Evolutionary conservation across 2,888 invertebrate genomes (phyloP).

Genomic region (Caenorhabditis zanzibari): DNA sequence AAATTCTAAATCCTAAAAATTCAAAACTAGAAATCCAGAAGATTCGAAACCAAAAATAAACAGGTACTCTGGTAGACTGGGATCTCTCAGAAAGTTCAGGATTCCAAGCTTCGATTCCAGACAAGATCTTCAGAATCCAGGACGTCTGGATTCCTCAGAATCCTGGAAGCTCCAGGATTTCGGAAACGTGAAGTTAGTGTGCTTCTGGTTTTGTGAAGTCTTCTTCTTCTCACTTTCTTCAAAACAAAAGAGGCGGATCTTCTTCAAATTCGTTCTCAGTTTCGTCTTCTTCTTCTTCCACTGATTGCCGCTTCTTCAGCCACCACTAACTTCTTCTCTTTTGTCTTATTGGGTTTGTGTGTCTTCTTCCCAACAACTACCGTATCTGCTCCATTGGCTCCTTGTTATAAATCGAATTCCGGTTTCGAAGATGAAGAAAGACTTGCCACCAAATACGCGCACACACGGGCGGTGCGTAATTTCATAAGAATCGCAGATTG

Average conservation of each 20-base stretch:
- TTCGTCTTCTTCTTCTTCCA: conserved; percentile 10
- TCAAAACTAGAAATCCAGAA: too few species aligned
- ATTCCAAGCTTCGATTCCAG: too few species aligned
- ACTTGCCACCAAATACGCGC: conserved; percentile 3
- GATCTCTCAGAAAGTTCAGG: too few species aligned
- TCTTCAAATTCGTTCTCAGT: conserved; percentile 47
- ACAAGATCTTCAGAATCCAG: too few species aligned
- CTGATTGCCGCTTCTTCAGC: conserved; percentile 59
- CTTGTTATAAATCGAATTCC: conserved; percentile 63
- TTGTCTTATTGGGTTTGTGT: conserved; percentile 60
- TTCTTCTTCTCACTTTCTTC: conserved; percentile 26
- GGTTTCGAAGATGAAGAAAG: conserved; percentile 56
- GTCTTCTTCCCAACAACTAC: conserved; percentile 33
- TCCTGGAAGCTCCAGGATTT: background rate
- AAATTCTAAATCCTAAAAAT: too few species aligned
- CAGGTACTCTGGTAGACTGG: too few species aligned
- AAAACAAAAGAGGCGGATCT: conserved; percentile 64
- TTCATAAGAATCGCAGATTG: conserved; percentile 58
- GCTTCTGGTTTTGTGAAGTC: conserved; percentile 30
- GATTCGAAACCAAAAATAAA: too few species aligned
- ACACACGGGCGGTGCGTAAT: conserved; percentile 45
- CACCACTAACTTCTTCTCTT: conserved; percentile 53
- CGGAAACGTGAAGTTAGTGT: conserved; percentile 38
- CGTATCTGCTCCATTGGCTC: conserved; percentile 17
- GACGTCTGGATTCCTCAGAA: too few species aligned